Base-by-base conservation (phyloP, 2,113 vertebrate genomes). In the Lasiurus borealis region DNA sequence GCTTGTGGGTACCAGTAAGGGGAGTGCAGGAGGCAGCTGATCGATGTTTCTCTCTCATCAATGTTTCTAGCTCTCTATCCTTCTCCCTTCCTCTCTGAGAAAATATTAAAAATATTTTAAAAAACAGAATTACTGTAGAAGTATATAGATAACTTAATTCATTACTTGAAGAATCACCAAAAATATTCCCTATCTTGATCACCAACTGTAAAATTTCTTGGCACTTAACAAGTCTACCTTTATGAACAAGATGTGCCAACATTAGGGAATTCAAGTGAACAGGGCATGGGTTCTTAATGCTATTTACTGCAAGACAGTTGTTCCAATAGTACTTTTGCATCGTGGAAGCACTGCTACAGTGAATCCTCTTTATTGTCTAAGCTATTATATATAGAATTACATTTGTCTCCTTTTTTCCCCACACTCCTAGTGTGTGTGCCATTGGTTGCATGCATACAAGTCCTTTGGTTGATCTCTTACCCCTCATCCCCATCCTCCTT, bases 231-330 rank as follows among this genome's bases (percentile, higher is more conserved):
- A 57, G 48, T 88, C 44, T 4, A n/a, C 19, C 16, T 83, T 94
- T 40, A 90, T 66, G 15, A 59, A 93, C 69, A 68, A 93, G 18
- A 50, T 57, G 40, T 44, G 6, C 44, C 57, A 89, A 73, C 27
- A 50, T 31, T 66, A 76, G 29, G 81, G 40, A 87, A 54, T 87
- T 91, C 64, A 87, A 27, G 91, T 80, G 34, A 93, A 77, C 11
- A 57, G 14, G n/a, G 23, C 3, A 66, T 8, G 7, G 52, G 50
- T 57, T 77, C 31, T 94, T 85, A 64, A 76, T 8, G 59, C 62
- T 9, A 50, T 12, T 12, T 48, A 6, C 44, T 90, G 76, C 57
- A 80, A 64, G 62, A 71, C 83, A 90, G 48, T n/a, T 54, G 16
- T 66, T 85, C 91, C 77, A 89, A 36, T 88, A 83, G 57, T 31